Evolutionary conservation across 2,113 vertebrate species (phyloP), one percentile per base, ranked within the genome.

Genomic region (Sander lucioperca): DNA sequence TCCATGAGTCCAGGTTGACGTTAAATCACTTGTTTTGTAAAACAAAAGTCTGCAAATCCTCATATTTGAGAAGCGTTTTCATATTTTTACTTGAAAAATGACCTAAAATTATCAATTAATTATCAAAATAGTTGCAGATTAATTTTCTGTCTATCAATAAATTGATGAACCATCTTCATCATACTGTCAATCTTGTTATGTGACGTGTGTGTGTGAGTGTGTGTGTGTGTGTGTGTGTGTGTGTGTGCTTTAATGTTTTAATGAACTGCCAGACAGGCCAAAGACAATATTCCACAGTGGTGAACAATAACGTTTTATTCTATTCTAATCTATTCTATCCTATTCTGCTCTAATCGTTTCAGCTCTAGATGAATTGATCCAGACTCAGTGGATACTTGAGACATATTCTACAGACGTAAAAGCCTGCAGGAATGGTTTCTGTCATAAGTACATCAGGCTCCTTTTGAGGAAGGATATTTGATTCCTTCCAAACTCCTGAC

Each of bases 401-500:
- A 43, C 39, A 11, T 43, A 43, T 43, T 43, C 39, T 43, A 11
- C 39, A 57, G 19, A 30, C 9, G 3, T 64, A 5, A 48, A 61
- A 25, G 16, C 48, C 36, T 81, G 45, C 51, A 67, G 79, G 33
- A 62, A 47, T 58, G 36, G n/a, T 62, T 67, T 72, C 54, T 68
- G 14, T 54, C 67, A 61, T 62, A 57, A 39, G 53, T 3, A 39
- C 56, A 69, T 7, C 3, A 6, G 39, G 51, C 27, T 58, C 16
- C 39, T 66, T 70, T 74, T 59, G 7, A 50, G 33, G 39, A 39
- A 2, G 3, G 50, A 59, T 71, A 57, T 71, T 56, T 53, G 27
- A 83, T 64, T 76, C 65, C 23, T 64, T 68, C 67, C 61, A 16
- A 50, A 6, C 65, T 57, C 59, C n/a, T 33, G 67, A 53, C 54